A percentile compares a stretch with the other conserved stretches of the same genome.
Conservation (phyloP, 2,113 vertebrate genomes). For the Zapornia atra region DNA sequence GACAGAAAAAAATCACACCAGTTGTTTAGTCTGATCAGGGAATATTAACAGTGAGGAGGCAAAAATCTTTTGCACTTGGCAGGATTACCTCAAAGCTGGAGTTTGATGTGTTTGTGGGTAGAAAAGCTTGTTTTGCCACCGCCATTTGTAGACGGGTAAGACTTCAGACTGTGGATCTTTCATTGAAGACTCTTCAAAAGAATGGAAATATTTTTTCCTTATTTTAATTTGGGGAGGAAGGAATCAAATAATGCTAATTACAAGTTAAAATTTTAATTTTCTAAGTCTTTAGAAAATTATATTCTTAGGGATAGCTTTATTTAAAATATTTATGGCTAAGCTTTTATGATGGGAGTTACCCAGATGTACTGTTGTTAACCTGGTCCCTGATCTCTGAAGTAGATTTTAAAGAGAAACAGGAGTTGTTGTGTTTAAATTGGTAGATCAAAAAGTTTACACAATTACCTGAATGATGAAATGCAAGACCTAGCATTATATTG, state of each 20-base stretch:
- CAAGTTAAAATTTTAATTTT: neutral
- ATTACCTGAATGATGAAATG: neutral
- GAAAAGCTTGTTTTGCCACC: neutral
- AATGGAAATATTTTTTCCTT: neutral
- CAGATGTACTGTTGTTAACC: neutral
- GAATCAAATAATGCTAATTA: slow-evolving; percentile 15
- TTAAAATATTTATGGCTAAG: neutral
- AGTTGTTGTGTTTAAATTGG: neutral
- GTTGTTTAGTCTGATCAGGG: neutral
- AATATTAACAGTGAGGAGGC: neutral
- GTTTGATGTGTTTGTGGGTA: neutral
- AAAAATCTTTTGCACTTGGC: neutral
- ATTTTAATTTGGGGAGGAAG: neutral
- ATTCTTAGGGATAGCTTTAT: neutral
- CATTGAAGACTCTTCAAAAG: neutral
- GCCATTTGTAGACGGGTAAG: neutral
- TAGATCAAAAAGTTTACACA: neutral
- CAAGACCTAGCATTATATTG: neutral
- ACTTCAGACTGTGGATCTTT: neutral
- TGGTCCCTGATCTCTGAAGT: neutral
- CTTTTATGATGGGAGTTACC: neutral
- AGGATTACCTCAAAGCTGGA: neutral
- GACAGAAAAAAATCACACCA: neutral
- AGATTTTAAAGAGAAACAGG: neutral
- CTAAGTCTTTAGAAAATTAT: neutral